A percentile compares a stretch with the other conserved stretches of the same genome.
These are phyloP conservation scores for Tholera decimalis DNA, from an alignment of 2,888 invertebrate genomes.

Conservation along the genomic window DNA sequence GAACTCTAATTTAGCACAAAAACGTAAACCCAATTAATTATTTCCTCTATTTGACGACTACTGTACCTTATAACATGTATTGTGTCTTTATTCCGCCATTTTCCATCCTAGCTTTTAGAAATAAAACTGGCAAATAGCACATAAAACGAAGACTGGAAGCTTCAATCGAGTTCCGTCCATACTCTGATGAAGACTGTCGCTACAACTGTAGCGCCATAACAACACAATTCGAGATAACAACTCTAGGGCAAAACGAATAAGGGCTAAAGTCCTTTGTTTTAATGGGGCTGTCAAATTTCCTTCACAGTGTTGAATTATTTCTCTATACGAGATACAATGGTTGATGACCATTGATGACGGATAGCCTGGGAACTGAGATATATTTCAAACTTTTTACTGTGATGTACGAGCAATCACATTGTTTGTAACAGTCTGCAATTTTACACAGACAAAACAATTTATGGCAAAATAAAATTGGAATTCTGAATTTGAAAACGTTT, in stretches of 20 bases:
- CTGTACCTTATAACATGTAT: conserved; percentile 33
- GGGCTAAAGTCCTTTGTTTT: conserved; percentile 48
- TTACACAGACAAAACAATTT: conserved; percentile 22
- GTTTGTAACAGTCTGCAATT: conserved; percentile 34
- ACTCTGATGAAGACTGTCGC: conserved; percentile 47
- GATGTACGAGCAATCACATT: conserved; percentile 36
- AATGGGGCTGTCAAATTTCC: conserved; percentile 57
- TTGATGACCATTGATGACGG: conserved; percentile 57
- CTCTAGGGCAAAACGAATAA: conserved; percentile 39
- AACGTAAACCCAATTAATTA: conserved; percentile 43
- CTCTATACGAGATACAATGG: conserved; percentile 46
- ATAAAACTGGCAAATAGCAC: conserved; percentile 58
- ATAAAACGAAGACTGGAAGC: conserved; percentile 56
- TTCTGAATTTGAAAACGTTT: conserved; percentile 16
- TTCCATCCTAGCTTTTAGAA: conserved; percentile 37
- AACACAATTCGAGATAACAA: conserved; percentile 41
- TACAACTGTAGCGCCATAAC: conserved; percentile 41
- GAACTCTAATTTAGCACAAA: no score
- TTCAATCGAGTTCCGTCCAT: conserved; percentile 54
- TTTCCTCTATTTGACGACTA: conserved; percentile 33
- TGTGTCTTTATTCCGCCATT: conserved; percentile 53
- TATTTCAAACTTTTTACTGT: conserved; percentile 50
- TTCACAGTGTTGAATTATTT: conserved; percentile 65
- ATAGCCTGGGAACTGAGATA: conserved; percentile 45
- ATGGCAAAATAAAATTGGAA: conserved; percentile 21